Percentiles rank a stretch among this genome's conserved stretches.
Evolutionary conservation across 2,113 vertebrate genomes (phyloP).

Genomic region (Girardinichthys multiradiatus): DNA sequence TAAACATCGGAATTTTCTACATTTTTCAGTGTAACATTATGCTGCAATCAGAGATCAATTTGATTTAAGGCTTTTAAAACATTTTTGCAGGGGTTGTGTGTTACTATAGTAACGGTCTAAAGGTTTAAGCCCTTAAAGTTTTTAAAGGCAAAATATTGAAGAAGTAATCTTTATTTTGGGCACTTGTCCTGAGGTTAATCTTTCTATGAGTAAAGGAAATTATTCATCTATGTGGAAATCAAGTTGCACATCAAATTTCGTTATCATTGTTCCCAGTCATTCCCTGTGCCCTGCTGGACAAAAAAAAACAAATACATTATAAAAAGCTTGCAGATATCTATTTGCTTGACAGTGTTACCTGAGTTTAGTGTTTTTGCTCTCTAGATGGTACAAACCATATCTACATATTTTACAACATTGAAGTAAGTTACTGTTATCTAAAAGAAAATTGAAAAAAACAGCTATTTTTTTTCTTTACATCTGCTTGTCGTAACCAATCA

Average conservation of each 20-base stretch:
- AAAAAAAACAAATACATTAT: not conserved
- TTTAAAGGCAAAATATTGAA: no score
- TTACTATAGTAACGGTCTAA: no score
- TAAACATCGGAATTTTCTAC: no score
- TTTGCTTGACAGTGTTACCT: not conserved
- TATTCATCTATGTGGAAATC: not conserved
- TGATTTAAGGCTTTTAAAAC: no score
- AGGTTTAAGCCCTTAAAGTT: no score
- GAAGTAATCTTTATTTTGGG: not conserved
- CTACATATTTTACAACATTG: not conserved
- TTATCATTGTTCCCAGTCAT: not conserved
- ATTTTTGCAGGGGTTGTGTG: no score
- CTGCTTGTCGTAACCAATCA: not conserved
- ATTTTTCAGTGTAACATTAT: no score
- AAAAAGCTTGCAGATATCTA: not conserved
- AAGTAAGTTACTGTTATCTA: not conserved
- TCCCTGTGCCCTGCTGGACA: not conserved
- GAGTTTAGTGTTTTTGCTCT: not conserved
- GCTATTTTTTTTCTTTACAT: not conserved
- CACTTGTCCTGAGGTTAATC: not conserved
- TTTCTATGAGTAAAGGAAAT: no score
- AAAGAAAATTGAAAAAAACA: no score
- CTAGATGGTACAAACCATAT: not conserved
- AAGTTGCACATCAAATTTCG: not conserved
- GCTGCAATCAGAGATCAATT: no score